Base-by-base conservation (phyloP, 2,797 vertebrate genomes). In the Numenius phaeopus region DNA sequence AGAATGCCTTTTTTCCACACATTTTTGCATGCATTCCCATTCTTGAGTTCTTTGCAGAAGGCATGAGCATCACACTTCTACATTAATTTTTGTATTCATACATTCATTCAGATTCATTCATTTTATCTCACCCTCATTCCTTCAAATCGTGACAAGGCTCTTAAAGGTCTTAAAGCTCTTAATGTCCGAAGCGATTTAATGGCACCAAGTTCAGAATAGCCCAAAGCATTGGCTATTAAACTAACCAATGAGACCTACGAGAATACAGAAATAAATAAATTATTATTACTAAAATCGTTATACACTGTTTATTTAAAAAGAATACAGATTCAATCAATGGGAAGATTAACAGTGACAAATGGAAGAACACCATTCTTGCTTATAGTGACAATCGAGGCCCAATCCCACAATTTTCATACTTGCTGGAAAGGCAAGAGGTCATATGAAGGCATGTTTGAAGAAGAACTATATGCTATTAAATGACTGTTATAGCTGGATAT, bases 151-250 rank as follows among this genome's bases (percentile, higher is more conserved):
- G 99, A 99, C 98, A 99, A 98, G 82, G 99, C 99, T 98, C 99
- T 99, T 89, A 99, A 98, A 49, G 99, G 99, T 98, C 99, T 98
- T 97, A 99, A 98, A 94, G 99, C 99, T 98, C 99, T 98, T 84
- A 99, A 98, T 11, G 99, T 99, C 97, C 99, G 98, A 84, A 99
- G 98, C 29, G 99, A 99, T 98, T 99, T 99, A 97, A 99, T 99
- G 98, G 99, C 97, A 90, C 98, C 98, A 30, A 99, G 98, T 49
- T 99, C 98, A 84, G 99, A 98, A 96, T 97, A 98, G 88, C 98
- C 98, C 77, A 99, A 92, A 94, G 99, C 98, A 94, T 99, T 99
- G 97, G 99, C 99, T 97, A 98, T 95, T 98, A 99, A 96, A 96
- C 99, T 99, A 97, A 99, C 98, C 97, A 99, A 97, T 78, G 99